Percentiles rank a stretch among this genome's conserved stretches.
Conservation (phyloP, 2,113 vertebrate species). For the Eolophus roseicapilla region DNA sequence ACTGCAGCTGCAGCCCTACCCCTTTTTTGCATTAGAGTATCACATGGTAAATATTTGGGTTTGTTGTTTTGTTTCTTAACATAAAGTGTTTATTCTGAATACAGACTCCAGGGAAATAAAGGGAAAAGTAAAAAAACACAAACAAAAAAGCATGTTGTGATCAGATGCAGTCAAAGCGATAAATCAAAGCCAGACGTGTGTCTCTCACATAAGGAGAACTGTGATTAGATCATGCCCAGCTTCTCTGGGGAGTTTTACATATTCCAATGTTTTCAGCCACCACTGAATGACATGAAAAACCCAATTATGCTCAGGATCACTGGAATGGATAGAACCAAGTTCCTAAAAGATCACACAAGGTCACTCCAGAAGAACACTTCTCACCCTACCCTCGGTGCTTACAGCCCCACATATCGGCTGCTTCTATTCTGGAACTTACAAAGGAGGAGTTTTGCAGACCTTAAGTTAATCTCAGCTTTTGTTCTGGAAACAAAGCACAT, state of each 20-base stretch:
- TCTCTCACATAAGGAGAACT: neutral
- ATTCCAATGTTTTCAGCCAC: neutral
- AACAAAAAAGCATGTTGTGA: neutral
- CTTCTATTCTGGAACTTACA: neutral
- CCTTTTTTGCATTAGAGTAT: neutral
- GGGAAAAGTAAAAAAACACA: neutral
- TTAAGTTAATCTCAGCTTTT: neutral
- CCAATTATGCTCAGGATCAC: neutral
- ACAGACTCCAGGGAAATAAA: conserved; percentile 19
- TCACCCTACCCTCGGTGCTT: neutral
- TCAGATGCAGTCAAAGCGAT: neutral
- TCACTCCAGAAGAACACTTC: neutral
- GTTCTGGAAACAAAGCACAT: neutral
- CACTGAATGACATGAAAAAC: neutral
- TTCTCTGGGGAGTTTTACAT: neutral
- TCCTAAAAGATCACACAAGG: neutral
- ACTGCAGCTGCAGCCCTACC: neutral
- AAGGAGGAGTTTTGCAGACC: neutral
- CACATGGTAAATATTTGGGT: neutral
- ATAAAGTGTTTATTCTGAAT: conserved; percentile 40
- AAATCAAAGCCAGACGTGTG: neutral
- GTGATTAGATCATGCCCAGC: neutral
- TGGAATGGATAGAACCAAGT: neutral
- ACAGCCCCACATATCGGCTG: neutral
- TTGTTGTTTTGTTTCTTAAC: neutral